Evolutionary conservation across 2,797 vertebrate genomes (phyloP), one percentile per base, ranked within the genome.

Genomic region (Gymnoscopelus microlampas): DNA sequence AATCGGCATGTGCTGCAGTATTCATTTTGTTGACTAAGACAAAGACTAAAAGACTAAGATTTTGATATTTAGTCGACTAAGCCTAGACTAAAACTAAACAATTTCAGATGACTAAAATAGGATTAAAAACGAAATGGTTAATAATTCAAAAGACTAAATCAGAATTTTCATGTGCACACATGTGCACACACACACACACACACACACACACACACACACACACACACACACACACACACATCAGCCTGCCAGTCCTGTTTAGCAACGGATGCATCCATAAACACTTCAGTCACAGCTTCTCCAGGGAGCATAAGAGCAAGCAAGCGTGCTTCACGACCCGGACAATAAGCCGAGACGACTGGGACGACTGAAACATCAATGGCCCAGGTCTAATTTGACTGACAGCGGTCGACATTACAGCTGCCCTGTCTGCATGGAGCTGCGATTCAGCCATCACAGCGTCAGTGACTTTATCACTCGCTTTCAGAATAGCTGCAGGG

Each of bases 291-390:
- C 54, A 51, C 53, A 63, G n/a, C 68, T 29, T 24, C 69, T 58
- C 48, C 29, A 57, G 53, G 69, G 48, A 44, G 55, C 29, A 53
- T 24, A 57, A 64, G 23, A 24, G 29, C 57, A 58, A 32, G 77
- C 76, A 66, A 32, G 77, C 76, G 65, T 66, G 63, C 71, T 72
- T 77, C 61, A 78, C 71, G 63, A 9, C 54, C 67, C 9, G 50
- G 74, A 72, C 49, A 26, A 47, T 56, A 77, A 63, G 68, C 60
- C 71, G 64, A 61, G 80, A 77, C 24, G 47, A 80, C 65, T 73
- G 66, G 66, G 56, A 72, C 68, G 60, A 63, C 65, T 68, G 56
- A 26, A 63, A 54, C 65, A 63, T 70, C 60, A 58, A 61, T 47
- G 14, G 26, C 6, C 61, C 66, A 53, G 49, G 66, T 57, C 29